Conservation (phyloP, 1,140 invertebrate species). For the Brachionus koreanus region DNA sequence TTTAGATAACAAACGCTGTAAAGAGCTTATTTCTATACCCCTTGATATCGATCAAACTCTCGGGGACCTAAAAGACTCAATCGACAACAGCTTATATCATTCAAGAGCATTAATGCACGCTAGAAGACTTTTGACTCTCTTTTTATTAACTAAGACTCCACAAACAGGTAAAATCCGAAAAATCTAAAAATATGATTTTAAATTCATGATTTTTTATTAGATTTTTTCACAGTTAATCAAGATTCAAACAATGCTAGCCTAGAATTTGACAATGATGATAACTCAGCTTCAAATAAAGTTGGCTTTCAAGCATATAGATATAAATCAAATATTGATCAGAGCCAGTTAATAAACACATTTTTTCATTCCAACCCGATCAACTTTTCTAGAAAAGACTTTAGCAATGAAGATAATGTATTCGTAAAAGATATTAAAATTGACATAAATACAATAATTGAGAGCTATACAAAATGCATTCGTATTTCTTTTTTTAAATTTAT, state of each 20-base stretch:
- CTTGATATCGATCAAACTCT: conserved; percentile 52
- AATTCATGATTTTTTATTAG: background rate
- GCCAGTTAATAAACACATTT: conserved; percentile 2
- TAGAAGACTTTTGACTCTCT: conserved; percentile 53
- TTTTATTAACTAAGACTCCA: conserved; percentile 49
- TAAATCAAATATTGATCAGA: background rate
- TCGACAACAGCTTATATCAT: conserved; percentile 53
- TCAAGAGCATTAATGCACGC: conserved; percentile 53
- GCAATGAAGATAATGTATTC: conserved; percentile 16
- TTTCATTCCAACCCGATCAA: conserved; percentile 32
- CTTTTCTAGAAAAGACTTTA: conserved; percentile 4
- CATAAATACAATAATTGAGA: conserved; percentile 12
- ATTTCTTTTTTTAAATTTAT: conserved; percentile 12
- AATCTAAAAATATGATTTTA: background rate
- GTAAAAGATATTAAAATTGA: conserved; percentile 14
- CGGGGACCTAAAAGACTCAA: conserved; percentile 48
- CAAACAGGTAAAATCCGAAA: conserved; percentile 51
- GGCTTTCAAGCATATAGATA: background rate
- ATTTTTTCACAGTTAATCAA: background rate
- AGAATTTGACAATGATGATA: conserved; percentile 13
- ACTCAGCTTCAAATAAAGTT: background rate
- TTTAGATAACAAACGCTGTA: conserved; percentile 48
- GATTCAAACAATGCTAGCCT: background rate
- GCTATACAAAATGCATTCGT: conserved; percentile 57
- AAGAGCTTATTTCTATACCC: conserved; percentile 52